Evolutionary conservation across 1,140 invertebrate genomes (phyloP).

Genomic region (Stenopsyche tienmushanensis): DNA sequence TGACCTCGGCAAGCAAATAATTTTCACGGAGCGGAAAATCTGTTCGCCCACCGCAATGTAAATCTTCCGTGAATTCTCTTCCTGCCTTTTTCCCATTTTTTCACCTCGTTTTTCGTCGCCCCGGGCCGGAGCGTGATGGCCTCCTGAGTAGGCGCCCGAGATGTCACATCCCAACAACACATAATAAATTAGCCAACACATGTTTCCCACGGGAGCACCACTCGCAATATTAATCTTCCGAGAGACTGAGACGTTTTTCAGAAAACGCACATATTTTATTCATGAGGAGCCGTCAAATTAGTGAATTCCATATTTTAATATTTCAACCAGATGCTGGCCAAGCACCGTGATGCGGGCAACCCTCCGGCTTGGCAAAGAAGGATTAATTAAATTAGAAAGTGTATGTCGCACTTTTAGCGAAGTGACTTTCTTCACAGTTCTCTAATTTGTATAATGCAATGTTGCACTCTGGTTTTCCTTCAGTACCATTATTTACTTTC

Average conservation of each 20-base stretch:
- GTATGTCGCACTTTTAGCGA: too few species aligned
- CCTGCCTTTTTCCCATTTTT: not conserved
- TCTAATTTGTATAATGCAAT: too few species aligned
- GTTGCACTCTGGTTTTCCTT: too few species aligned
- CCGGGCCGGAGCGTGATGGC: not conserved
- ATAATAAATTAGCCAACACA: constrained; percentile 23
- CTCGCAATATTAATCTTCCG: constrained; percentile 6
- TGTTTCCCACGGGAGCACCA: constrained; percentile 6
- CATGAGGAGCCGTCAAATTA: constrained; percentile 1
- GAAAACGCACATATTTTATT: not conserved
- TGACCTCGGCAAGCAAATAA: not conserved
- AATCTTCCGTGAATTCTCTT: constrained; percentile 4
- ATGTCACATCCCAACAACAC: not conserved
- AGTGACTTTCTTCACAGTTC: too few species aligned
- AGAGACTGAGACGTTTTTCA: not conserved
- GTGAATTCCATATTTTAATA: not conserved
- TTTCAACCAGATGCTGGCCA: too few species aligned
- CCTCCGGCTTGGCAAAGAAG: too few species aligned
- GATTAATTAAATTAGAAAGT: too few species aligned
- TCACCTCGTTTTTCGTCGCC: constrained; percentile 3
- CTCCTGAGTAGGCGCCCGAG: not conserved
- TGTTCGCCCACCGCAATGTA: constrained; percentile 5
- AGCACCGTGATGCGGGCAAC: too few species aligned
- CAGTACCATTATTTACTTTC: too few species aligned
- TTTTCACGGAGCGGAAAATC: not conserved